Base-by-base conservation (phyloP, 2,888 invertebrate species). In the Minunthozetes semirufus region DNA sequence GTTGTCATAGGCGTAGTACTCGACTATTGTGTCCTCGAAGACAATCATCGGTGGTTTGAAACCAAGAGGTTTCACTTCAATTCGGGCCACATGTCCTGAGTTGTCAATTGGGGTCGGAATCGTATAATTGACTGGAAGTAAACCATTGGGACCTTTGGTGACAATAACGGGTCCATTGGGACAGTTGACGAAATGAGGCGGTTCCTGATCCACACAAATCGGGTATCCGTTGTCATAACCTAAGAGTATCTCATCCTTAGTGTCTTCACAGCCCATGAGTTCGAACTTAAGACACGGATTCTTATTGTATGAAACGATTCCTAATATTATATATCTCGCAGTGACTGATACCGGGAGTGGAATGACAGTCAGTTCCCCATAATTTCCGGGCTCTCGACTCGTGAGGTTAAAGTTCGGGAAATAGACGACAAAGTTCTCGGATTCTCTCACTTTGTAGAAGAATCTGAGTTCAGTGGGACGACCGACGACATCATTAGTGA, bases 201-300 rank as follows among this genome's bases (percentile, higher is more conserved):
- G 95, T 81, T 96, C 96, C 80, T 94, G 94, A 83, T 97, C 93
- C 79, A 94, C 94, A 83, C 94, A 95, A 0, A 94, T 91, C 0
- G 94, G 94, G 82, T 91, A 94, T 77, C 93, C 94, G 79, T 93
- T 92, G 82, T 94, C 93, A 81, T 93, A 95, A 75, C 94, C 94
- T 53, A 94, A 84, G n/a, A 93, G 83, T 80, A 93, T 92, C 33
- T 86, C 84, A 72, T 87, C 87, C 0, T 93, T 91, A 80, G 93
- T 93, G 74, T 81, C 84, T 81, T 95, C 93, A 82, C 96, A 97
- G 48, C 96, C 96, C 90, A 95, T 93, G 70, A 97, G 83, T 84
- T 96, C 96, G 81, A 97, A 96, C 82, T 94, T 94, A 80, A 97
- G 85, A 82, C 96, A 97, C 73, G 95, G 94, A 81, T 95, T 95